These are phyloP conservation scores for Monochamus alternatus DNA, from an alignment of 2,888 invertebrate genomes.

Conservation along the genomic window DNA sequence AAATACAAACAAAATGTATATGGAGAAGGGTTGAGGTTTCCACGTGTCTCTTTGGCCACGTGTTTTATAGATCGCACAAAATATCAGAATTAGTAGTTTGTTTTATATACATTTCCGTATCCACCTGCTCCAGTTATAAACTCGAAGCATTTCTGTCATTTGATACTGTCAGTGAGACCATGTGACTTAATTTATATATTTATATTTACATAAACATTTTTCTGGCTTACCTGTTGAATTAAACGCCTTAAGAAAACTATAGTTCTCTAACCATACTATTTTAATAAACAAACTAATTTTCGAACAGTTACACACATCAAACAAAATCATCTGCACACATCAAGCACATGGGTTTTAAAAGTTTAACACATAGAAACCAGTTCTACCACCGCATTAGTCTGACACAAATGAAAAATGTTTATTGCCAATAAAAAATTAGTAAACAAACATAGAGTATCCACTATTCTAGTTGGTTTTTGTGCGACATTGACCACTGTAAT, in stretches of 20 bases:
- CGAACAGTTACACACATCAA: slow-evolving; percentile 23
- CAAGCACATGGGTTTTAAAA: slow-evolving; percentile 26
- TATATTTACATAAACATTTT: slow-evolving; percentile 14
- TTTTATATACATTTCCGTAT: neutral
- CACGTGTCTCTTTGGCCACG: slow-evolving; percentile 14
- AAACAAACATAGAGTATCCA: slow-evolving; percentile 28
- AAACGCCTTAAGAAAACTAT: slow-evolving; percentile 2
- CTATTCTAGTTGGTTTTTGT: slow-evolving; percentile 13
- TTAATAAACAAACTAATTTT: slow-evolving; percentile 14
- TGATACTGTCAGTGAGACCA: slow-evolving; percentile 32
- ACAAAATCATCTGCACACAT: slow-evolving; percentile 32
- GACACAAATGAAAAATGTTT: slow-evolving; percentile 21
- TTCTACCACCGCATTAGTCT: slow-evolving; percentile 12
- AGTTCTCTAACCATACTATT: slow-evolving; percentile 15
- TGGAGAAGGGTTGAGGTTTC: neutral
- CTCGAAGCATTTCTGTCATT: slow-evolving; percentile 5
- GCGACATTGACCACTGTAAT: slow-evolving; percentile 23
- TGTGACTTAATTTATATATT: slow-evolving; percentile 33
- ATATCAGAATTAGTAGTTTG: no score
- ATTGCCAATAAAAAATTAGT: slow-evolving; percentile 22
- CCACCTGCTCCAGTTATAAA: neutral
- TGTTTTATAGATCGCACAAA: neutral
- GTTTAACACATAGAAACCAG: slow-evolving; percentile 31
- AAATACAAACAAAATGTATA: no score
- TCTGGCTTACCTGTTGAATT: slow-evolving; percentile 25